These are phyloP conservation scores for Nipponacmea schrenckii DNA, from an alignment of 2,888 invertebrate genomes.

Conservation along the genomic window DNA sequence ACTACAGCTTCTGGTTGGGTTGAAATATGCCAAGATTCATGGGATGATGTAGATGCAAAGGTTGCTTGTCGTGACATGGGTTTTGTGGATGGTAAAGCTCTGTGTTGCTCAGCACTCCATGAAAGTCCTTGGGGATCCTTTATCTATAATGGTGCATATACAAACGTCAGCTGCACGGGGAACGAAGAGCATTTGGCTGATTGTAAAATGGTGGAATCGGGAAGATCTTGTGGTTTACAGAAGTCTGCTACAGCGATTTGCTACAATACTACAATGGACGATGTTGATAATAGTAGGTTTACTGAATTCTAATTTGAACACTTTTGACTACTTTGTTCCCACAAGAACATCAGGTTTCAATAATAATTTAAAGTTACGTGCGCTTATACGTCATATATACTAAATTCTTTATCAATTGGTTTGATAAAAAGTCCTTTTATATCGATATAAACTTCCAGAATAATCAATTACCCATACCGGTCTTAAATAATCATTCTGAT, in stretches of 20 bases:
- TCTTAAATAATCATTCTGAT: no score
- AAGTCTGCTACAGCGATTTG: conserved; percentile 39
- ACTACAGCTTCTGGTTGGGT: conserved; percentile 35
- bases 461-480: no score
- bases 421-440: no score
- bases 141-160: background rate
- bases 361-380: no score
- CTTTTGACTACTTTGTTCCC: no score
- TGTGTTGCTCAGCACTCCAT: conserved; percentile 10
- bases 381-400: no score
- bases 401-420: no score
- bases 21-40: conserved; percentile 45
- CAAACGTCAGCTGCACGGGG: conserved; percentile 27
- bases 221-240: background rate
- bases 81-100: conserved; percentile 30
- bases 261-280: conserved; percentile 37
- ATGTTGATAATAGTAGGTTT: conserved; percentile 45
- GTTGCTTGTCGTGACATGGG: conserved; percentile 43
- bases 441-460: no score
- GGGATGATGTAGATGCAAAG: conserved; percentile 45
- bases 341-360: no score
- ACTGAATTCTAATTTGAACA: no score
- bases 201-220: conserved; percentile 16
- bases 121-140: background rate
- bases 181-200: conserved; percentile 18